Evolutionary conservation across 2,113 vertebrate species (phyloP).

Genomic region (Jaculus jaculus): DNA sequence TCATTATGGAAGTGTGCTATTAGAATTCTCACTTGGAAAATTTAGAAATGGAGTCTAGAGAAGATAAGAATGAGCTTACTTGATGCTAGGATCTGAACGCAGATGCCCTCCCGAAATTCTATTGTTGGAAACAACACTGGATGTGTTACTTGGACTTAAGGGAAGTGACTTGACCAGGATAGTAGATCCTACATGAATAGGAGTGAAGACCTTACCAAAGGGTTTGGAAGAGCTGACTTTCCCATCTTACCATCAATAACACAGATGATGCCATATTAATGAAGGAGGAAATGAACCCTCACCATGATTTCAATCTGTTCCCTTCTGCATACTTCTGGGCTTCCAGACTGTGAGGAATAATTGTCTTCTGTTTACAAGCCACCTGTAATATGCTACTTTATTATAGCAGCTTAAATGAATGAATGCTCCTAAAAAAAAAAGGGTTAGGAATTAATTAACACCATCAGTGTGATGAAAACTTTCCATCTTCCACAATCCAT

Average conservation of each 20-base stretch:
- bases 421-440: not conserved
- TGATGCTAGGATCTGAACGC: not conserved
- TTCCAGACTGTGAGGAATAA: not conserved
- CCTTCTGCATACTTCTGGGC: not conserved
- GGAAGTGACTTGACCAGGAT: not conserved
- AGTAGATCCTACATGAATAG: accelerated
- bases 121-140: not conserved
- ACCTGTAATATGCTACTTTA: not conserved
- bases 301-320: not conserved
- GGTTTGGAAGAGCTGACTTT: not conserved
- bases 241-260: not conserved
- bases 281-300: not conserved
- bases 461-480: not conserved
- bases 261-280: not conserved
- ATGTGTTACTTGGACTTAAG: no score
- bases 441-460: not conserved
- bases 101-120: not conserved
- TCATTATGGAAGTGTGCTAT: not conserved
- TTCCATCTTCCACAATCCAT: not conserved
- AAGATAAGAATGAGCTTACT: not conserved
- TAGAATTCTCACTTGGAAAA: not conserved
- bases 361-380: not conserved
- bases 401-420: not conserved
- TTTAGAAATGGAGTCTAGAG: not conserved
- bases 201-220: not conserved